phyloP scores from a whole-genome alignment of 2,797 vertebrate genomes.

The Kryptopterus vitreolus region DNA sequence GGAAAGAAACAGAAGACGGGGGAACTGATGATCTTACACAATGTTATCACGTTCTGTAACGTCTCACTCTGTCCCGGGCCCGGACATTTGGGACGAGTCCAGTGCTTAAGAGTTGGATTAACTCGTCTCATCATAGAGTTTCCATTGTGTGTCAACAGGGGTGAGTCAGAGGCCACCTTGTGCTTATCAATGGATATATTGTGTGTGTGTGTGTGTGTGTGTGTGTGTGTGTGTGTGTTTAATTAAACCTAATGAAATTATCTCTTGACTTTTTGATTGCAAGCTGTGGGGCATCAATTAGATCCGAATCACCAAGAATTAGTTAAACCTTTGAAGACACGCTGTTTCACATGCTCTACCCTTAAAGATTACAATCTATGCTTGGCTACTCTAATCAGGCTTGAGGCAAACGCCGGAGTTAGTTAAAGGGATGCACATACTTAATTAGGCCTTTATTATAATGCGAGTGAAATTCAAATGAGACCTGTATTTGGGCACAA shows the following conservation, averaged over 20 bases:
- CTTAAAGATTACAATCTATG: constrained; percentile 31
- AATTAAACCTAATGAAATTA: constrained; percentile 53
- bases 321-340: constrained; percentile 55
- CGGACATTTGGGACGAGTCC: background rate
- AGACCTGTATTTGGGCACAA: background rate
- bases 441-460: constrained; percentile 50
- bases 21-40: constrained; percentile 8
- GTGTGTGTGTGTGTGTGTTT: constrained; percentile 27
- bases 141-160: constrained; percentile 18
- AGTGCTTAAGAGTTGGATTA: background rate
- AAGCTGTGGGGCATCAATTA: constrained; percentile 51
- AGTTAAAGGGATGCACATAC: constrained; percentile 30
- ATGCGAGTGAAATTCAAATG: constrained; percentile 1
- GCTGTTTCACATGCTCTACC: constrained; percentile 36
- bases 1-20: constrained; percentile 3
- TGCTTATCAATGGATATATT: constrained; percentile 12
- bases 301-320: constrained; percentile 51
- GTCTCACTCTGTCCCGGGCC: background rate
- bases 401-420: constrained; percentile 27
- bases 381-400: constrained; percentile 16
- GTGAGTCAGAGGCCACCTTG: constrained; percentile 16
- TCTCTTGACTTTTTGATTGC: constrained; percentile 49
- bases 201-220: constrained; percentile 29
- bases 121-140: background rate
- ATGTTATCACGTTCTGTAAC: background rate